phyloP scores from a whole-genome alignment of 2,113 vertebrate species.

The Xenopus laevis region DNA sequence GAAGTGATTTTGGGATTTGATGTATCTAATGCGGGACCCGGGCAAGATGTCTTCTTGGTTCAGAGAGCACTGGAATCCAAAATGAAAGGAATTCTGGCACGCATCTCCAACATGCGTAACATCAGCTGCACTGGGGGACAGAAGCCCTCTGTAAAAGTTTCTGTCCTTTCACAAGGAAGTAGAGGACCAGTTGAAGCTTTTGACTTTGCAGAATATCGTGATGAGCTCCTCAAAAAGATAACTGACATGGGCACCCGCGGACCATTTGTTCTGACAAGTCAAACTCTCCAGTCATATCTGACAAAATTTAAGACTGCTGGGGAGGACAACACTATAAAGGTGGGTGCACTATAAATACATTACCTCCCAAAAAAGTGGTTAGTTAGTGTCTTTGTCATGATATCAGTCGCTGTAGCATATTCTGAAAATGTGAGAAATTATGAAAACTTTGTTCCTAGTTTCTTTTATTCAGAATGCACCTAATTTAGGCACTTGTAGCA shows the following conservation, averaged over 20 bases:
- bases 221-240: slow-evolving; percentile 71
- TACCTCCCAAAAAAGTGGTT: too few species aligned
- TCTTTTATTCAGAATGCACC: neutral
- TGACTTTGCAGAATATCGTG: slow-evolving; percentile 73
- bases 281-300: slow-evolving; percentile 75
- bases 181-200: slow-evolving; percentile 68
- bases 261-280: slow-evolving; percentile 72
- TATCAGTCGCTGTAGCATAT: too few species aligned
- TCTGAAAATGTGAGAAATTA: too few species aligned
- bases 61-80: slow-evolving; percentile 79
- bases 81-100: slow-evolving; percentile 71
- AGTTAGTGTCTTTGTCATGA: too few species aligned
- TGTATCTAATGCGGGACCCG: slow-evolving; percentile 55
- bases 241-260: slow-evolving; percentile 67
- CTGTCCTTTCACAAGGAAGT: slow-evolving; percentile 69
- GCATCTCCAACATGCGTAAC: slow-evolving; percentile 75
- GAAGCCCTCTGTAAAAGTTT: slow-evolving; percentile 71
- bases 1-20: slow-evolving; percentile 93
- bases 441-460: too few species aligned
- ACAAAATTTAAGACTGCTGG: slow-evolving; percentile 68
- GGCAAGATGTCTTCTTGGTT: slow-evolving; percentile 74
- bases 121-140: slow-evolving; percentile 80
- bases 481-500: too few species aligned
- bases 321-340: slow-evolving; percentile 69
- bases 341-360: slow-evolving; percentile 44